Percentiles rank a stretch among this genome's conserved stretches.
Conservation (phyloP, 2,888 invertebrate species). For the Pocota personata region DNA sequence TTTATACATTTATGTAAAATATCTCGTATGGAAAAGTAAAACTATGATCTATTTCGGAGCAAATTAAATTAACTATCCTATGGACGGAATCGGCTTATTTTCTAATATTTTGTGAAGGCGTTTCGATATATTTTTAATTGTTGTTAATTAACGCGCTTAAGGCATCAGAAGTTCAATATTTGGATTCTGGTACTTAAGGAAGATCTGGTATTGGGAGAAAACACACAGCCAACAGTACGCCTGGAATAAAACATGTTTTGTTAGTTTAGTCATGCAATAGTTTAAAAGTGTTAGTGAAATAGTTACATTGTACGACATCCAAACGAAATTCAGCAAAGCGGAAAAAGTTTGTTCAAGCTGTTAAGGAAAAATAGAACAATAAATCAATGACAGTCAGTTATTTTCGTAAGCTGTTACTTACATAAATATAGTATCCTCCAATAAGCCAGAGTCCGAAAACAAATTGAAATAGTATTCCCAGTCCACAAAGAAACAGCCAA, state of each 20-base stretch:
- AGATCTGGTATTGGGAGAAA: slow-evolving; percentile 92
- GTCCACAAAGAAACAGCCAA: slow-evolving; percentile 88
- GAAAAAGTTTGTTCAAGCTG: slow-evolving; percentile 92
- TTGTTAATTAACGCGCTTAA: slow-evolving; percentile 70
- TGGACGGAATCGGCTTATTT: slow-evolving; percentile 31
- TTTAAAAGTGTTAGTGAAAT: background rate
- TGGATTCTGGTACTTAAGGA: slow-evolving; percentile 91
- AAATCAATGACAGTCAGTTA: background rate
- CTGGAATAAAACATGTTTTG: slow-evolving; percentile 84
- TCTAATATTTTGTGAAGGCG: background rate
- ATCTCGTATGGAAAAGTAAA: background rate
- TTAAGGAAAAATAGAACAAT: slow-evolving; percentile 77
- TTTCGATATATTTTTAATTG: too few relatives aligned
- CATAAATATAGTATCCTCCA: slow-evolving; percentile 95
- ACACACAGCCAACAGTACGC: slow-evolving; percentile 94
- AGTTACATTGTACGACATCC: slow-evolving; percentile 94
- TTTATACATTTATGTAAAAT: background rate
- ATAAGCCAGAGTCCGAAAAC: slow-evolving; percentile 93
- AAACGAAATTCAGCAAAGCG: slow-evolving; percentile 89
- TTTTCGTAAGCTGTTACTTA: slow-evolving; percentile 83
- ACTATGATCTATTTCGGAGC: background rate
- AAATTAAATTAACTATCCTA: slow-evolving; percentile 9
- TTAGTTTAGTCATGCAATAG: background rate
- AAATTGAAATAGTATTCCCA: slow-evolving; percentile 89
- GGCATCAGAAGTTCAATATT: slow-evolving; percentile 89